These are phyloP conservation scores for Ridgeia piscesae DNA, from an alignment of 1,140 invertebrate genomes.

Conservation along the genomic window DNA sequence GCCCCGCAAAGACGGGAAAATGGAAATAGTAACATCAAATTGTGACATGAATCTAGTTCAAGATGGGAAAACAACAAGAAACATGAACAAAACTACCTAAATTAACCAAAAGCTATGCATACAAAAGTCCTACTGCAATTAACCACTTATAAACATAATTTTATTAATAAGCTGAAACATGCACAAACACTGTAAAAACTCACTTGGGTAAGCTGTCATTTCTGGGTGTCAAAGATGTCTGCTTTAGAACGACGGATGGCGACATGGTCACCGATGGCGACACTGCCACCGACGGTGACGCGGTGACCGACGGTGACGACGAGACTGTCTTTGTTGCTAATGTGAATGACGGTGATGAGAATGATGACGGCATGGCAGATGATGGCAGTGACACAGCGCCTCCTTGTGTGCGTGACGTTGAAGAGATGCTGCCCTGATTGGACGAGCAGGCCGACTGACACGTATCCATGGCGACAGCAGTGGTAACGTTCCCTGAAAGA, in stretches of 20 bases:
- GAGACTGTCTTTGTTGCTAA: slow-evolving; percentile 13
- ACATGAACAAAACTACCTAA: not conserved
- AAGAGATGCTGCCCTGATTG: slow-evolving; percentile 20
- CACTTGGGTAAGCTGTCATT: slow-evolving; percentile 12
- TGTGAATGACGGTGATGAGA: slow-evolving; percentile 19
- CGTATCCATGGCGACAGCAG: slow-evolving; percentile 25
- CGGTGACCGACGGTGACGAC: not conserved
- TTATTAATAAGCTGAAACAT: not conserved
- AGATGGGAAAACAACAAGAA: too few relatives aligned
- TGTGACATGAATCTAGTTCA: too few relatives aligned
- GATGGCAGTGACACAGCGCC: slow-evolving; percentile 27
- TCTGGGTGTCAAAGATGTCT: not conserved
- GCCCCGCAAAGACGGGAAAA: too few relatives aligned
- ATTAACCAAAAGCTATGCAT: not conserved
- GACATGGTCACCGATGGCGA: not conserved
- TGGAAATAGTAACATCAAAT: too few relatives aligned
- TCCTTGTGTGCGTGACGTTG: not conserved
- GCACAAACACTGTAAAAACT: not conserved
- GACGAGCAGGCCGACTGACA: slow-evolving; percentile 22
- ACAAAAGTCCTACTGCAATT: too few relatives aligned
- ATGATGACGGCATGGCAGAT: slow-evolving; percentile 23
- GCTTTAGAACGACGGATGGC: slow-evolving; percentile 12
- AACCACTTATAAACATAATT: too few relatives aligned
- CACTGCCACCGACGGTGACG: slow-evolving; percentile 10
- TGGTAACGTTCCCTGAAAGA: slow-evolving; percentile 3